Evolutionary conservation across 2,888 invertebrate species (phyloP), one percentile per base, ranked within the genome.

Genomic region (Protophormia terraenovae): DNA sequence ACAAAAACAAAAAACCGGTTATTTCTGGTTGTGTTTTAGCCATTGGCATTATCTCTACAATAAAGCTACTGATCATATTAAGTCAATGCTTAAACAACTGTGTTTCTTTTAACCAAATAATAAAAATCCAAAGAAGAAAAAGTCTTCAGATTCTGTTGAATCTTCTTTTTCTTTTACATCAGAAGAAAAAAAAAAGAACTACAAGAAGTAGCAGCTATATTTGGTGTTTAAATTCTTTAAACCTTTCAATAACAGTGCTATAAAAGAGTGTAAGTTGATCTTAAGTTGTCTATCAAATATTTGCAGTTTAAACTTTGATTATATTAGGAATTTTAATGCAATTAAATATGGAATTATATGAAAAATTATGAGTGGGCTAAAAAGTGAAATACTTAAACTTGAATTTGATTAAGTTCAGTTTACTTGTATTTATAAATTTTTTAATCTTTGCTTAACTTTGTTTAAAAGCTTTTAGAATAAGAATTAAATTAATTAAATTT

Each of bases 71-170:
- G 85, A 85, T 85, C 85, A 82, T 82, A 85, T 85, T 82, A 85
- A 85, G 85, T 85, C 85, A 82, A 85, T 82, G 85, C 78, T 71
- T 85, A 79, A 82, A 85, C 85, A 85, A 85, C 85, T 85, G 82
- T 85, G 85, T 82, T 85, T 71, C 73, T 84, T 78, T 83, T 16
- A 50, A 53, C 83, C 16, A 76, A 82, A 76, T 60, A 77, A 75
- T 58, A 45, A 67, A 19, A 67, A 19, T 41, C 22, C 3, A 35
- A 29, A 69, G 32, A 22, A 41, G 53, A n/a, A n/a, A n/a, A n/a
- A 53, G 8, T 22, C 47, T 62, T 72, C 64, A 27, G 41, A 64
- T 72, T 69, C 69, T 53, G 32, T 7, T 35, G 41, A 69, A 41
- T 67, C 60, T 69, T 62, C 55, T 55, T 14, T 58, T 19, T 24